Evolutionary conservation across 2,888 invertebrate genomes (phyloP).

Genomic region (Euplagia quadripunctaria): DNA sequence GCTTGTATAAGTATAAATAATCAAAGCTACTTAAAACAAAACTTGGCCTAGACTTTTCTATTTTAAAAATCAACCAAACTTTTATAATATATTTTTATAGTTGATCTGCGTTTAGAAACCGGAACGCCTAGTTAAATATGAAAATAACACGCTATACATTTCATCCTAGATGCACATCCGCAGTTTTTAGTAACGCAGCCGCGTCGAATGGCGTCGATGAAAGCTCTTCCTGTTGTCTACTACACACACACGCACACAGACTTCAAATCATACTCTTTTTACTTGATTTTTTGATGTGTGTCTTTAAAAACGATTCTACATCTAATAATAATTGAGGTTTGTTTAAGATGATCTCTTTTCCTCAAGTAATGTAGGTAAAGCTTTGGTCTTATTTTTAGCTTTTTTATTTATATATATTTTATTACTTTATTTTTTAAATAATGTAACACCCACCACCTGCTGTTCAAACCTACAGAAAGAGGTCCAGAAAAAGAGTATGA

Average conservation of each 20-base stretch:
- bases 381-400: too few relatives aligned
- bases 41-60: background rate
- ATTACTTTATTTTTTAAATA: too few relatives aligned
- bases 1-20: background rate
- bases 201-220: constrained; percentile 47
- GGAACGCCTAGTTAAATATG: constrained; percentile 3
- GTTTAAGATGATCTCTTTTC: too few relatives aligned
- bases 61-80: background rate
- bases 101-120: background rate
- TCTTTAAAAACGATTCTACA: too few relatives aligned
- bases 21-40: too few relatives aligned
- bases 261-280: background rate
- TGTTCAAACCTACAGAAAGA: too few relatives aligned
- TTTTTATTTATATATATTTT: too few relatives aligned
- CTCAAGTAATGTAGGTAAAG: too few relatives aligned
- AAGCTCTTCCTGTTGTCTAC: constrained; percentile 52
- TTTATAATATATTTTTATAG: background rate
- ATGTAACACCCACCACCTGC: too few relatives aligned
- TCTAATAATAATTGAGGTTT: too few relatives aligned
- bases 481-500: too few relatives aligned
- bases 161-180: constrained; percentile 8
- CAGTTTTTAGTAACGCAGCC: constrained; percentile 16
- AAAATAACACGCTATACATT: constrained; percentile 12
- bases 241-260: constrained; percentile 2
- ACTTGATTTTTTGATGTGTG: too few relatives aligned